These are phyloP conservation scores for Cuniculus paca DNA, from an alignment of 2,797 vertebrate genomes.

Conservation along the genomic window DNA sequence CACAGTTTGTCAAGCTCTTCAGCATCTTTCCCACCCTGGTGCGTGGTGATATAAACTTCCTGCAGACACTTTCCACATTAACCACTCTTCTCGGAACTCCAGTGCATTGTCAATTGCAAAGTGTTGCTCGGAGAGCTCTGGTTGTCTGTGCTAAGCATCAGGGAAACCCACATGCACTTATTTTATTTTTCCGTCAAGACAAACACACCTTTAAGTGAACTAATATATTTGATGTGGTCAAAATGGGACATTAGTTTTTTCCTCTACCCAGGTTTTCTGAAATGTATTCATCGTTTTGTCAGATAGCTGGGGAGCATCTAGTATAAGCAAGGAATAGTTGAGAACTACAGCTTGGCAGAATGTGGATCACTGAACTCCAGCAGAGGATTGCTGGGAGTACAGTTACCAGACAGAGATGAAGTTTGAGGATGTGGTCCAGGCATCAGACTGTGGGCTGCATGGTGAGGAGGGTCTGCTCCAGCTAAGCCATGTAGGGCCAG, in stretches of 20 bases:
- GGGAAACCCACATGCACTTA: background rate
- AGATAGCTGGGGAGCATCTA: background rate
- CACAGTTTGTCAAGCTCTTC: background rate
- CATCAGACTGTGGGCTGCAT: too few species aligned
- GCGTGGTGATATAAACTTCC: background rate
- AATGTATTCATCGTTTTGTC: background rate
- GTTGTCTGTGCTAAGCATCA: background rate
- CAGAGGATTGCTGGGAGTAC: background rate
- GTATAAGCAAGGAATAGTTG: background rate
- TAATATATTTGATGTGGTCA: background rate
- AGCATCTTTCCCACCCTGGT: background rate
- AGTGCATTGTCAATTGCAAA: background rate
- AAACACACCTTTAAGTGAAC: background rate
- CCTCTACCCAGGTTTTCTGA: background rate
- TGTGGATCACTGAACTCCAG: background rate
- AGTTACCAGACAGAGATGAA: background rate
- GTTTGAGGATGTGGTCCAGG: background rate
- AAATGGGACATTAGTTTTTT: background rate
- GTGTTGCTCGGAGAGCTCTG: background rate
- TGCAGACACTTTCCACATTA: background rate
- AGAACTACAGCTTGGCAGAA: background rate
- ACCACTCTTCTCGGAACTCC: background rate
- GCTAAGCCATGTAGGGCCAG: background rate
- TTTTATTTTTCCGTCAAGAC: background rate
- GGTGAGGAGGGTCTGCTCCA: fast-evolving